These are phyloP conservation scores for Actinemys pallida DNA, from an alignment of 2,113 vertebrate species.

Conservation along the genomic window DNA sequence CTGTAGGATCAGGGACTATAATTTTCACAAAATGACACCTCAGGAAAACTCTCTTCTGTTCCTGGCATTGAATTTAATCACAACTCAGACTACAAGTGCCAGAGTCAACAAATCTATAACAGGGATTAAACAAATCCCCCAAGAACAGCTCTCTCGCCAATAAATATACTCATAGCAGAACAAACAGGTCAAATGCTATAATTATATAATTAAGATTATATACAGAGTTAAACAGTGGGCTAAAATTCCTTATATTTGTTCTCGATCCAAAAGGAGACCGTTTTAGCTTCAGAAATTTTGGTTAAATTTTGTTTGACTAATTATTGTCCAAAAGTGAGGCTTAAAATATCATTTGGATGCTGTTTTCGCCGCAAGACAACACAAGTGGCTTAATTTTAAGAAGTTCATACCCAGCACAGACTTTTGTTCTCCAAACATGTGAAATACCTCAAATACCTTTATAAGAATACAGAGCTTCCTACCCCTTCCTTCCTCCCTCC, in stretches of 20 bases:
- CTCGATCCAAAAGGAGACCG: background rate
- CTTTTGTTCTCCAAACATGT: background rate
- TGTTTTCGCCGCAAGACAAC: background rate
- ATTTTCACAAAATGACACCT: no score
- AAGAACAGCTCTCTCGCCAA: no score
- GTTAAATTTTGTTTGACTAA: background rate
- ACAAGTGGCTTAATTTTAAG: background rate
- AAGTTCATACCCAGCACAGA: background rate
- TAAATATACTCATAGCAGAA: no score
- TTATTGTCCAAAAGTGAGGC: constrained; percentile 7
- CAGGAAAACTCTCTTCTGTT: no score
- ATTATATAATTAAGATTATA: no score
- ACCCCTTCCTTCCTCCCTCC: background rate
- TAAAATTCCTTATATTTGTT: background rate
- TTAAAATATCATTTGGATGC: background rate
- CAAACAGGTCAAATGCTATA: no score
- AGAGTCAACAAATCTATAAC: no score
- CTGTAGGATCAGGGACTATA: no score
- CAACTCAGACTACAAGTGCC: no score
- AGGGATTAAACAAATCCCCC: no score
- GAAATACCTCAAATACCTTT: background rate
- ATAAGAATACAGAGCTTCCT: background rate
- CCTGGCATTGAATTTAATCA: no score
- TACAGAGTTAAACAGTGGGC: no score
- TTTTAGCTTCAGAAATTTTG: background rate